Evolutionary conservation across 2,888 invertebrate genomes (phyloP).

Genomic region (Platynereis dumerilii): DNA sequence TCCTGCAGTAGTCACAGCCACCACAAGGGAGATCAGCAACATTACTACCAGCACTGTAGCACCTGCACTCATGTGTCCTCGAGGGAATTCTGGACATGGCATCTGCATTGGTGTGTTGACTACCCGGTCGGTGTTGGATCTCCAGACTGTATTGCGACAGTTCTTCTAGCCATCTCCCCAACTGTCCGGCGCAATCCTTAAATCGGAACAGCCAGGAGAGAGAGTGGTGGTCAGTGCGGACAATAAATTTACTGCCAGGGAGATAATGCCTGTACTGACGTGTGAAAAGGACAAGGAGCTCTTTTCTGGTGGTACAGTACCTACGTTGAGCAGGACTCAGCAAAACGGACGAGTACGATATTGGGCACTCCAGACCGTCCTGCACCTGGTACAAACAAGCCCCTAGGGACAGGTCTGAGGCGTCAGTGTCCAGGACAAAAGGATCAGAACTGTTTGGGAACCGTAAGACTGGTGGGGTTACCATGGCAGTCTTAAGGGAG

Average conservation of each 20-base stretch:
- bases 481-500: too few relatives aligned
- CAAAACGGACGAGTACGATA: neutral
- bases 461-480: too few relatives aligned
- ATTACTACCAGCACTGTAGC: neutral
- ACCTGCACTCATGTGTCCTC: neutral
- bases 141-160: neutral
- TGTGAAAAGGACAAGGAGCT: conserved; percentile 2
- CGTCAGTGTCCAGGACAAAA: conserved; percentile 8
- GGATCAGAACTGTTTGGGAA: too few relatives aligned
- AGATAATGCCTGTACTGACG: conserved; percentile 1
- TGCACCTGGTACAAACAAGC: neutral
- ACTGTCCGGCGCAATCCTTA: neutral
- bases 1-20: conserved; percentile 1
- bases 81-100: neutral
- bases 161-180: conserved; percentile 2
- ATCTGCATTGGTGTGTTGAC: conserved; percentile 10
- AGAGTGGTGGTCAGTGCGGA: conserved; percentile 5
- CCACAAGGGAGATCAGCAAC: neutral
- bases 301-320: neutral
- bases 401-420: neutral
- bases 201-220: conserved; percentile 1
- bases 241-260: conserved; percentile 4
- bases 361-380: neutral
- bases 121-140: conserved; percentile 1
- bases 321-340: neutral